A percentile compares a stretch with the other conserved stretches of the same genome.
These are phyloP conservation scores for Tokudaia tokunoshimensis DNA, from an alignment of 2,797 vertebrate species.

Conservation along the genomic window DNA sequence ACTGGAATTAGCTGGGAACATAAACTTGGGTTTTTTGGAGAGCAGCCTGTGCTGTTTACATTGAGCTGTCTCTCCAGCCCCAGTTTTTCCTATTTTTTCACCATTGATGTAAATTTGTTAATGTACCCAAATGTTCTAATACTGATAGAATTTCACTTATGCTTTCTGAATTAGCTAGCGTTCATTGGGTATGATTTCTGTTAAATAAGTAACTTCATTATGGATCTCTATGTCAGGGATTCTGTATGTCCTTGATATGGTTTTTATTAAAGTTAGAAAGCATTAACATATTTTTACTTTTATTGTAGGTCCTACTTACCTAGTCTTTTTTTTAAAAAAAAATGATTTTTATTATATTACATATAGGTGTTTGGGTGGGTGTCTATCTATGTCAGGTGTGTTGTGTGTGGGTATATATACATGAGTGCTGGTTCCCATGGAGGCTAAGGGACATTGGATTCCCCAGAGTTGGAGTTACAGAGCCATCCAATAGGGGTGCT, in stretches of 20 bases:
- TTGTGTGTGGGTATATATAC: not conserved
- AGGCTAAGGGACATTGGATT: not conserved
- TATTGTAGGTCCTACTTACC: not conserved
- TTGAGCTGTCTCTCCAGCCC: not conserved
- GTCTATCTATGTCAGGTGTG: not conserved
- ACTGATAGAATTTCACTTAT: conserved; percentile 31
- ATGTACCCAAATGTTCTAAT: not conserved
- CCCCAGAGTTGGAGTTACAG: not conserved
- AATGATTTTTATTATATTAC: not conserved
- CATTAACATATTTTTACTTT: conserved; percentile 41
- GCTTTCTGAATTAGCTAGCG: conserved; percentile 1
- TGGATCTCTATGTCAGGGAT: not conserved
- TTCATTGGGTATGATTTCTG: not conserved
- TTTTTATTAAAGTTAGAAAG: conserved; percentile 35
- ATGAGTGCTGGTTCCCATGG: not conserved
- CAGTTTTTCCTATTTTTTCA: conserved; percentile 4
- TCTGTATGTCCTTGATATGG: conserved; percentile 17
- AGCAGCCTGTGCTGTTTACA: not conserved
- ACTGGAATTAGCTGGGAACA: not conserved
- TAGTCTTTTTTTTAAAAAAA: not conserved
- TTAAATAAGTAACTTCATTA: conserved; percentile 24
- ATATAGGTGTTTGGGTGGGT: not conserved
- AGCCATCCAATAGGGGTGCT: not conserved
- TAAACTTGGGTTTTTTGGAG: not conserved
- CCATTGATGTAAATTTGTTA: conserved; percentile 32